Evolutionary conservation across 2,113 vertebrate species (phyloP), one percentile per base, ranked within the genome.

Genomic region (Elephantulus edwardii): DNA sequence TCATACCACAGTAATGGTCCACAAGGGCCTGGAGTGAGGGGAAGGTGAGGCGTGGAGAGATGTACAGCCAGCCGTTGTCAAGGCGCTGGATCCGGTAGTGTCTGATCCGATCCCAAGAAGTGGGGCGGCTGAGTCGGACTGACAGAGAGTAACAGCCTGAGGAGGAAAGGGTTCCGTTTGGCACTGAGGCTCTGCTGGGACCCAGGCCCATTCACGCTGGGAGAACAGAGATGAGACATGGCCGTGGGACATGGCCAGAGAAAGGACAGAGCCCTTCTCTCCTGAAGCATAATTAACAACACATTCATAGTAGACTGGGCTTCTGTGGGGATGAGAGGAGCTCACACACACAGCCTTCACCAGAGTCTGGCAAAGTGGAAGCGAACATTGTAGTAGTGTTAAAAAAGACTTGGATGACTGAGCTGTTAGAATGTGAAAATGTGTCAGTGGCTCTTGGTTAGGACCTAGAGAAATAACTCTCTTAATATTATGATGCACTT

Each of bases 51-150:
- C 97, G 33, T 0, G 98, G 97, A 0, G 98, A 97, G 91, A 99
- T 98, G 96, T 98, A 99, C 70, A 98, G 84, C 98, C 98, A 98
- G 88, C 98, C 97, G 0, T 98, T 99, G 8, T 97, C 97, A 56
- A 99, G 96, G 40, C 66, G 70, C 28, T 96, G 93, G 95, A 99
- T 98, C 91, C 97, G 98, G 88, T 98, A 99, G 97, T 98, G 98
- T 64, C 97, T 98, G 77, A 99, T 97, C 0, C 92, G 92, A 88
- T 98, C 97, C 94, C 90, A 88, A 20, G 96, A 94, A 4, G 81
- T 5, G 2, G 16, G 94, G 72, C 93, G 94, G 33, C 96, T 95
- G 60, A 68, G 94, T 74, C 98, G 95, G 56, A 99, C 13, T 0
- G 98, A 99, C 68, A 99, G 96, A 0, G 98, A 98, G 72, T 97